A percentile compares a stretch with the other conserved stretches of the same genome.
phyloP scores from a whole-genome alignment of 2,888 invertebrate species.

The Perdita meconis region DNA sequence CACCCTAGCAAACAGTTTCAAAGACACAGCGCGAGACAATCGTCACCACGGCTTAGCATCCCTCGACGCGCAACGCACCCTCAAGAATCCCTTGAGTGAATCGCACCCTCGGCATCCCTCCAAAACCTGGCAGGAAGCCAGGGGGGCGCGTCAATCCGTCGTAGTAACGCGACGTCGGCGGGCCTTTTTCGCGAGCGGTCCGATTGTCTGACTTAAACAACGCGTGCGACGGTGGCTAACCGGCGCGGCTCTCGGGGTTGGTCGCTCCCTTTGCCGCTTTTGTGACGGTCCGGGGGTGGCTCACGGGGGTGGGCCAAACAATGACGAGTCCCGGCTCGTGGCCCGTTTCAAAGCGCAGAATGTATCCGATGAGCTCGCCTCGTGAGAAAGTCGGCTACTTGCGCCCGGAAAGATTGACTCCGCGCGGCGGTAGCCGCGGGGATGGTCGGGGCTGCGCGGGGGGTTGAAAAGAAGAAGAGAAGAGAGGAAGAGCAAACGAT shows the following conservation, averaged over 20 bases:
- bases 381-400: slow-evolving; percentile 60
- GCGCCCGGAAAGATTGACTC: slow-evolving; percentile 58
- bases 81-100: too few species aligned
- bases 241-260: slow-evolving; percentile 14
- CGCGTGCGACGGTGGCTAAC: slow-evolving; percentile 25
- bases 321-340: slow-evolving; percentile 50
- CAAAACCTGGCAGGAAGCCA: background rate
- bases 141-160: background rate
- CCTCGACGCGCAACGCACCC: too few species aligned
- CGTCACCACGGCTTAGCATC: too few species aligned
- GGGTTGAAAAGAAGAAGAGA: slow-evolving; percentile 8
- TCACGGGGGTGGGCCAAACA: slow-evolving; percentile 44
- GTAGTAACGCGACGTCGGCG: background rate
- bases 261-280: slow-evolving; percentile 46
- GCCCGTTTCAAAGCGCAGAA: slow-evolving; percentile 61
- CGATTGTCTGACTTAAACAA: slow-evolving; percentile 40
- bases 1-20: too few species aligned
- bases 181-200: background rate
- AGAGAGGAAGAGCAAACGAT: slow-evolving; percentile 59
- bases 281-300: slow-evolving; percentile 5
- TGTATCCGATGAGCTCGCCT: slow-evolving; percentile 57
- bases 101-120: too few species aligned
- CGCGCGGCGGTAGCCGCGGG: slow-evolving; percentile 15
- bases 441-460: background rate
- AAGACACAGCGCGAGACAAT: too few species aligned